Conservation (phyloP, 2,888 invertebrate genomes). For the Choristoneura rosaceana region DNA sequence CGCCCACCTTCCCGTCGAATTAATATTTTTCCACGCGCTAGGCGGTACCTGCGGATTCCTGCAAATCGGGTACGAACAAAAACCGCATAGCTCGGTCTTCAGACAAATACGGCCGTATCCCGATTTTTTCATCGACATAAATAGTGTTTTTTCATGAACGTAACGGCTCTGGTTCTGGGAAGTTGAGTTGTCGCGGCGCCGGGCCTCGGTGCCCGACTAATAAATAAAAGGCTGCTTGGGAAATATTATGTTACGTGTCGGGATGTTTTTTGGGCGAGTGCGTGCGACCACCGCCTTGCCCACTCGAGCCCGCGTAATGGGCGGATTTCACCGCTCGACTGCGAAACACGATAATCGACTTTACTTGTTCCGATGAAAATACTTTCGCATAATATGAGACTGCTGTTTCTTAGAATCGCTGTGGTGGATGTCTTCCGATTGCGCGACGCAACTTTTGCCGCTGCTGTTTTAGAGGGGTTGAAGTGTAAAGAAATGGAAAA, state of each 20-base stretch:
- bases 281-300: conserved; percentile 68
- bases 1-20: conserved; percentile 68
- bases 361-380: conserved; percentile 42
- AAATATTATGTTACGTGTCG: conserved; percentile 84
- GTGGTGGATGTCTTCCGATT: neutral
- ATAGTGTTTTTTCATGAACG: conserved; percentile 82
- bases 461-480: neutral
- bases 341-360: conserved; percentile 56
- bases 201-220: conserved; percentile 68
- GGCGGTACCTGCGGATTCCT: conserved; percentile 79
- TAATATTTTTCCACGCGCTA: conserved; percentile 66
- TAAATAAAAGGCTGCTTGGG: conserved; percentile 84
- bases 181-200: conserved; percentile 82
- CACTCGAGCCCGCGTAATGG: conserved; percentile 71
- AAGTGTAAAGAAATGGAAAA: no score
- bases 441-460: neutral
- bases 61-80: conserved; percentile 77
- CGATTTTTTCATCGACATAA: conserved; percentile 82
- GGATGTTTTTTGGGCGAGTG: conserved; percentile 75
- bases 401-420: conserved; percentile 9
- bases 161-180: conserved; percentile 82
- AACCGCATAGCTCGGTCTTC: conserved; percentile 76
- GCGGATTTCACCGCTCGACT: conserved; percentile 59
- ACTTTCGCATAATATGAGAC: conserved; percentile 42
- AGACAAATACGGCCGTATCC: conserved; percentile 76